These are phyloP conservation scores for Molorchus minor DNA, from an alignment of 2,888 invertebrate genomes.

Conservation along the genomic window DNA sequence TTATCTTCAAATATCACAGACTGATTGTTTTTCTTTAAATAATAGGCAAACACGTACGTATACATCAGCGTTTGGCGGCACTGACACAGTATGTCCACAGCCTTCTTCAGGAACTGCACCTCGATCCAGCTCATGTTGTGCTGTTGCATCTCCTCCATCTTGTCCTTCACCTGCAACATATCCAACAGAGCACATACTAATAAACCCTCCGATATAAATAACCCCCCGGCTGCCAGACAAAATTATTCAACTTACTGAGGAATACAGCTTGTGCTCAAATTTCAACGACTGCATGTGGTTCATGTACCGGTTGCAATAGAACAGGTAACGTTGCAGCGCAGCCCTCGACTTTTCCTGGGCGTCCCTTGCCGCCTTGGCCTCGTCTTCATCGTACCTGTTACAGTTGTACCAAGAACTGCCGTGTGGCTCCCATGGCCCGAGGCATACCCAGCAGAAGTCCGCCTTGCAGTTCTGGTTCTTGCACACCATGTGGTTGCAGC, in stretches of 20 bases:
- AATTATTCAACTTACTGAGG: no score
- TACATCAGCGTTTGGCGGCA: constrained; percentile 99
- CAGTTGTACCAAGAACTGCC: constrained; percentile 85
- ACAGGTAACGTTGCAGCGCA: constrained; percentile 95
- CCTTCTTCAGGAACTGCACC: constrained; percentile 98
- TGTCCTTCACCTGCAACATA: no score
- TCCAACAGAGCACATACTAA: no score
- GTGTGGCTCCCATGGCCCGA: constrained; percentile 99
- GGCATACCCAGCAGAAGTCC: constrained; percentile 99
- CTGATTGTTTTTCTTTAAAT: constrained; percentile 97
- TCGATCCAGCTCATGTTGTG: constrained; percentile 99
- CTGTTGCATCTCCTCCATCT: constrained; percentile 99
- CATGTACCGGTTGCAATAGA: constrained; percentile 96
- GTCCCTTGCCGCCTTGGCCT: constrained; percentile 95
- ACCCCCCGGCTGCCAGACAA: no score
- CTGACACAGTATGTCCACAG: constrained; percentile 95
- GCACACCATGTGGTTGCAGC: constrained; percentile 99
- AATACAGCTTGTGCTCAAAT: constrained; percentile 97
- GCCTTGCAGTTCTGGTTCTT: constrained; percentile 98
- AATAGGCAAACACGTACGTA: constrained; percentile 99
- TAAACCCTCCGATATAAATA: no score
- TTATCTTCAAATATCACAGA: constrained; percentile 99
- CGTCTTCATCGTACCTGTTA: constrained; percentile 87
- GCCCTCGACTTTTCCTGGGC: constrained; percentile 96
- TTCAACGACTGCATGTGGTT: constrained; percentile 99